Percentiles rank a stretch among this genome's conserved stretches.
These are phyloP conservation scores for Ceratina australensis DNA, from an alignment of 1,140 invertebrate species.

Conservation along the genomic window DNA sequence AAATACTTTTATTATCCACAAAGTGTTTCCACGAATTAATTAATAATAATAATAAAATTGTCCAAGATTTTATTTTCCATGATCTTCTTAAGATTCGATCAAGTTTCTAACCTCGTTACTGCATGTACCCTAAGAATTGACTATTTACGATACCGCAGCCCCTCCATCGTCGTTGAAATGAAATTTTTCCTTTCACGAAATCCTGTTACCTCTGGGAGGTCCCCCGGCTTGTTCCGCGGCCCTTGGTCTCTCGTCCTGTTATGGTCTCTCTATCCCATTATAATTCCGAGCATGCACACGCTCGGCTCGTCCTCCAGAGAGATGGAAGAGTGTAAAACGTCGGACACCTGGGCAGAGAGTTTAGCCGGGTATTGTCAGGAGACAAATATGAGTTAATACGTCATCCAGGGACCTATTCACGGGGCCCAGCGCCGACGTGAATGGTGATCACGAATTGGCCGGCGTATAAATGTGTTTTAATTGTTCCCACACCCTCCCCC, in stretches of 20 bases:
- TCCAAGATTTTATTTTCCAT: too few relatives aligned
- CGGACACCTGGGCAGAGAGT: slow-evolving; percentile 73
- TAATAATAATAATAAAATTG: too few relatives aligned
- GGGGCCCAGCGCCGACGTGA: slow-evolving; percentile 63
- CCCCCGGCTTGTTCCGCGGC: slow-evolving; percentile 39
- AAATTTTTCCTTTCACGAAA: slow-evolving; percentile 53
- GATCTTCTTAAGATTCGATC: background rate
- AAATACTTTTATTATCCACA: too few relatives aligned
- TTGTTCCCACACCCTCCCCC: slow-evolving; percentile 59
- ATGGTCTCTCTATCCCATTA: slow-evolving; percentile 66
- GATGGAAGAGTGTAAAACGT: slow-evolving; percentile 72
- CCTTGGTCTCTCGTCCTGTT: slow-evolving; percentile 51
- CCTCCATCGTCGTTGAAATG: slow-evolving; percentile 7
- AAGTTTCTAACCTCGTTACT: background rate
- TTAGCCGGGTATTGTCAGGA: slow-evolving; percentile 74
- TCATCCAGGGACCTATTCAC: slow-evolving; percentile 74
- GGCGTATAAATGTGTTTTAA: slow-evolving; percentile 77
- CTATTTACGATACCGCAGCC: background rate
- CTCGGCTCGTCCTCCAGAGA: slow-evolving; percentile 63
- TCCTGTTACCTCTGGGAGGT: slow-evolving; percentile 50
- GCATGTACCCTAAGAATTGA: background rate
- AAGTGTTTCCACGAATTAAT: too few relatives aligned
- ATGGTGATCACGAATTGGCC: slow-evolving; percentile 75
- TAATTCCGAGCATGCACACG: slow-evolving; percentile 63
- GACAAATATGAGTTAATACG: slow-evolving; percentile 79